Base-by-base conservation (phyloP, 2,888 invertebrate genomes). In the Eugnorisma glareosa region DNA sequence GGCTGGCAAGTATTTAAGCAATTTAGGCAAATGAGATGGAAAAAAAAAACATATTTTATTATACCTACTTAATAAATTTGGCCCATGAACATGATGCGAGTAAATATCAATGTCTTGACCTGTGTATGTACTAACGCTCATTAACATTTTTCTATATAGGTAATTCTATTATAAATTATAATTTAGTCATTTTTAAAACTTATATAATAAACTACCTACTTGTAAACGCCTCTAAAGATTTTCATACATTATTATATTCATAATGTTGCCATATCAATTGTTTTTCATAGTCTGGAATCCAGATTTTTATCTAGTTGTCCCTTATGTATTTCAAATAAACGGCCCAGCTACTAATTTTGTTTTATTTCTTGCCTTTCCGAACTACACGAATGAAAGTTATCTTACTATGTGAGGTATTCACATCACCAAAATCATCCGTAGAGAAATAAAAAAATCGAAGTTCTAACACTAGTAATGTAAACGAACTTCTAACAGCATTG, bases 261-360 rank as follows among this genome's bases (percentile, higher is more conserved):
- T 93, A 93, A 93, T 95, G 93, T 95, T 95, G 93, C 93, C 95
- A 95, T 96, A 96, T 96, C 95, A 95, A 93, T 94, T 95, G 93
- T 94, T 95, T 95, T 95, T 95, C 93, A 93, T 94, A 94, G 93
- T 95, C 94, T 94, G 94, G 92, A 94, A 92, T 92, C 92, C 93
- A 94, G 92, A 93, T 93, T 94, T 95, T 95, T 95, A 95, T 94
- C 94, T 95, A 95, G 94, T 94, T 95, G 94, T 95, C 94, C 94
- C 92, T 92, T 93, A 93, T 93, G 93, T 95, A 89, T 94, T 95
- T 94, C 86, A 94, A 96, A 94, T 96, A 96, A 95, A 96, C 91
- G 91, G 92, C 94, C 95, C 95, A 93, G 93, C 95, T 94, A 94
- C 86, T 89, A 71, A 77, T 67, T 71, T 83, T 87, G 84, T 93